Evolutionary conservation across 2,888 invertebrate genomes (phyloP).

Genomic region (Lottia gigantea): DNA sequence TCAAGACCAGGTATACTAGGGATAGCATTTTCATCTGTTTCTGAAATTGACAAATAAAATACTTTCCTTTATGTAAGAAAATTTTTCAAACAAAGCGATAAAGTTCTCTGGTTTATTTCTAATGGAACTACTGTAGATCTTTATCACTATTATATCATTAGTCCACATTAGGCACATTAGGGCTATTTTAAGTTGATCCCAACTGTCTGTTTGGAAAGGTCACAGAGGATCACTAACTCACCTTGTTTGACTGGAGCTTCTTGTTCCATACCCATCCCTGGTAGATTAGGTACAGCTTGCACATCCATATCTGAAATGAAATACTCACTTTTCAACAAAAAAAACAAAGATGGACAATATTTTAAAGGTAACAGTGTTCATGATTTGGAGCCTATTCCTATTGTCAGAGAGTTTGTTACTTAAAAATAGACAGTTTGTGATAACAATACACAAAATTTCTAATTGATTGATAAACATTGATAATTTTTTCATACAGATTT

Average conservation of each 20-base stretch:
- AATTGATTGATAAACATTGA: too few species aligned
- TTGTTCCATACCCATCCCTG: constrained; percentile 99
- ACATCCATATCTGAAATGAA: constrained; percentile 77
- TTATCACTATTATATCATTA: background rate
- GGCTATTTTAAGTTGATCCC: background rate
- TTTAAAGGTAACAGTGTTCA: background rate
- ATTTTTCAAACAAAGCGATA: too few species aligned
- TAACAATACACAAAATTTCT: too few species aligned
- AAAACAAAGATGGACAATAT: background rate
- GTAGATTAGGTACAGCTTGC: constrained; percentile 73
- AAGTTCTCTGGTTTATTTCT: too few species aligned
- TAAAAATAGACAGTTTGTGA: too few species aligned
- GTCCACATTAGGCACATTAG: too few species aligned
- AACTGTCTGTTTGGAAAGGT: background rate
- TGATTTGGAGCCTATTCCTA: background rate
- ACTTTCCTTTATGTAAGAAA: background rate
- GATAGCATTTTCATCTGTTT: constrained; percentile 42
- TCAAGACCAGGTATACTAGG: constrained; percentile 62
- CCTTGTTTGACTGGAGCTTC: constrained; percentile 76
- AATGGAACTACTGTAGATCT: too few species aligned
- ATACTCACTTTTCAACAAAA: background rate
- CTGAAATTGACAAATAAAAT: constrained; percentile 18
- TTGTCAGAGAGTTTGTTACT: too few species aligned
- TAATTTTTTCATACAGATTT: too few species aligned
- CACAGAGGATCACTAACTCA: constrained; percentile 4